Percentiles rank a stretch among this genome's conserved stretches.
These are phyloP conservation scores for Glossosoma conforme DNA, from an alignment of 1,140 invertebrate species.

Conservation along the genomic window DNA sequence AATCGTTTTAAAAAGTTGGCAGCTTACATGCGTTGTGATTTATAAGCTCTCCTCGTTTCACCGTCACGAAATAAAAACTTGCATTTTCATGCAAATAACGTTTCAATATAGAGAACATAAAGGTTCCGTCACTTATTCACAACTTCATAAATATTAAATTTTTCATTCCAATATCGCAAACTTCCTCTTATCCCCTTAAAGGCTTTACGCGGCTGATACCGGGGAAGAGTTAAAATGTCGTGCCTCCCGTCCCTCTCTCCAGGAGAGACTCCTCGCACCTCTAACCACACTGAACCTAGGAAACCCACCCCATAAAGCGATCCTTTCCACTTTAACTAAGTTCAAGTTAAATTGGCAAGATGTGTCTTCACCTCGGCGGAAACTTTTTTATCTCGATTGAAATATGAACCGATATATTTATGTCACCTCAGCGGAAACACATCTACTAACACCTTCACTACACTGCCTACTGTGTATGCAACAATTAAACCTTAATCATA, in stretches of 20 bases:
- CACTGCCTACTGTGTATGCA: no score
- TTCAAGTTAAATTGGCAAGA: conserved; percentile 28
- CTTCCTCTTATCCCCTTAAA: conserved; percentile 19
- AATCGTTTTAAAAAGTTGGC: no score
- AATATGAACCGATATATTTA: neutral
- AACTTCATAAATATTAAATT: conserved; percentile 31
- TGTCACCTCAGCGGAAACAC: neutral
- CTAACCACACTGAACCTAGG: neutral
- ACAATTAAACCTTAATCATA: no score
- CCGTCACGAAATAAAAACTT: neutral
- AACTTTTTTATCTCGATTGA: conserved; percentile 1
- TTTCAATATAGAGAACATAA: conserved; percentile 30
- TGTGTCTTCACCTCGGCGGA: conserved; percentile 14
- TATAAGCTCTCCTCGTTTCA: no score
- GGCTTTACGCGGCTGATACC: conserved; percentile 4
- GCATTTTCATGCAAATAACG: conserved; percentile 30
- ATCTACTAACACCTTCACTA: no score
- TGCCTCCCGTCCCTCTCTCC: neutral
- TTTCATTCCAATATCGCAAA: conserved; percentile 29
- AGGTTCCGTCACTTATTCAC: conserved; percentile 29
- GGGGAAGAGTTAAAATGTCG: neutral
- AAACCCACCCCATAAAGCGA: conserved; percentile 18
- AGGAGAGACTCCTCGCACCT: neutral
- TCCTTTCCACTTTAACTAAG: conserved; percentile 24
- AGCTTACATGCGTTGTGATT: no score